Percentiles rank a stretch among this genome's conserved stretches.
Evolutionary conservation across 2,888 invertebrate species (phyloP).

Genomic region (Cephonodes hylas): DNA sequence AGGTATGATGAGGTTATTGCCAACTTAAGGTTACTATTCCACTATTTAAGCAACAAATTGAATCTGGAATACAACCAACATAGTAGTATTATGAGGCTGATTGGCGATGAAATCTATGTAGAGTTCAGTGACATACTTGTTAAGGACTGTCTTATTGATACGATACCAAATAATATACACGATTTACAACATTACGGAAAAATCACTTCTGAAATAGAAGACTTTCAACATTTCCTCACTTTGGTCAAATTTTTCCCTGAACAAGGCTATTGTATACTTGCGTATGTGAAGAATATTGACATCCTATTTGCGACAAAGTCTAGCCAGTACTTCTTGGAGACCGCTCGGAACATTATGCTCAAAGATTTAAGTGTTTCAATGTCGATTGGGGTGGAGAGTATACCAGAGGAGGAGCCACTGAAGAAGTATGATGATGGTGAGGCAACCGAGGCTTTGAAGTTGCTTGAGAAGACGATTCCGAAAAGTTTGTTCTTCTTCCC

Average conservation of each 20-base stretch:
- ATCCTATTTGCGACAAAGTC: conserved; percentile 88
- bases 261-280: conserved; percentile 79
- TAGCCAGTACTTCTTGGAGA: conserved; percentile 85
- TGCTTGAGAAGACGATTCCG: conserved; percentile 66
- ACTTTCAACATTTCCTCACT: conserved; percentile 84
- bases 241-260: conserved; percentile 81
- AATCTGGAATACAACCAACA: conserved; percentile 67
- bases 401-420: conserved; percentile 39
- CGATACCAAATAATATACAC: conserved; percentile 88
- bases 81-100: conserved; percentile 74
- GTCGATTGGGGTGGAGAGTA: conserved; percentile 75
- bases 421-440: conserved; percentile 28
- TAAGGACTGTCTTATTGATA: conserved; percentile 86
- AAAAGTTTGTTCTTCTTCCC: conserved; percentile 75
- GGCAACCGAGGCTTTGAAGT: conserved; percentile 60
- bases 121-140: conserved; percentile 85
- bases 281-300: conserved; percentile 88
- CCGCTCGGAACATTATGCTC: conserved; percentile 87
- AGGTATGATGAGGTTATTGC: conserved; percentile 78
- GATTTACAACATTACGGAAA: conserved; percentile 84
- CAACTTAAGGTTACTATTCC: conserved; percentile 80
- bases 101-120: conserved; percentile 78
- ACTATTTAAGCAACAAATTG: conserved; percentile 80
- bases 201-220: conserved; percentile 83
- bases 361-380: conserved; percentile 90